Evolutionary conservation across 2,888 invertebrate genomes (phyloP), one percentile per base, ranked within the genome.

Genomic region (Maniola hyperantus): DNA sequence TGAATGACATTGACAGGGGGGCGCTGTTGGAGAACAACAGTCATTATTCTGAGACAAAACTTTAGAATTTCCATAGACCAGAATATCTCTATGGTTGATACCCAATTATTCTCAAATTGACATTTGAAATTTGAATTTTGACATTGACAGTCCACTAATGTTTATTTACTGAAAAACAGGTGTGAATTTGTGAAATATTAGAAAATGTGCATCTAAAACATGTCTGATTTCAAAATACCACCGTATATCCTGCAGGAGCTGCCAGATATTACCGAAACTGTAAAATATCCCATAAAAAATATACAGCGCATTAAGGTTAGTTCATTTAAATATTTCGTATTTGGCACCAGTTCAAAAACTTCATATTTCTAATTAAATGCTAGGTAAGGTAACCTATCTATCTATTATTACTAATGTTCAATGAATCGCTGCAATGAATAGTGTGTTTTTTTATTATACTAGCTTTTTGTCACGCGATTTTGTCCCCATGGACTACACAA

Each of bases 281-380:
- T 95, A 72, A 92, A 93, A 73, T 93, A 93, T 80, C 95, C 95
- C 1, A 88, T 95, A 74, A 92, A 93, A 83, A 93, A 93, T 82
- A 95, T 95, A 72, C 95, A 95, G 80, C 94, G 96, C 60, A 95
- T 96, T 79, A 96, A 96, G 94, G 96, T 96, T 80, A 84, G 88
- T 83, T 63, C 63, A 68, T 68, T 51, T 11, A 15, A 48, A 36
- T 50, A 46, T 69, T 72, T 72, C 67, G 70, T 71, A 67, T 75
- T 83, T 87, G 83, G 83, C 82, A 76, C 64, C 61, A 66, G 73
- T 73, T 80, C 84, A 84, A 84, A 77, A 74, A 36, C 59, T 48
- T 46, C 46, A n/a, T 59, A 46, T 33, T 59, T 59, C 26, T 59
- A 33, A 46, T 59, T 33, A 20, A n/a, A 46, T 8, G 8, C 7